phyloP scores from a whole-genome alignment of 1,140 invertebrate species.

The Marisa cornuarietis region DNA sequence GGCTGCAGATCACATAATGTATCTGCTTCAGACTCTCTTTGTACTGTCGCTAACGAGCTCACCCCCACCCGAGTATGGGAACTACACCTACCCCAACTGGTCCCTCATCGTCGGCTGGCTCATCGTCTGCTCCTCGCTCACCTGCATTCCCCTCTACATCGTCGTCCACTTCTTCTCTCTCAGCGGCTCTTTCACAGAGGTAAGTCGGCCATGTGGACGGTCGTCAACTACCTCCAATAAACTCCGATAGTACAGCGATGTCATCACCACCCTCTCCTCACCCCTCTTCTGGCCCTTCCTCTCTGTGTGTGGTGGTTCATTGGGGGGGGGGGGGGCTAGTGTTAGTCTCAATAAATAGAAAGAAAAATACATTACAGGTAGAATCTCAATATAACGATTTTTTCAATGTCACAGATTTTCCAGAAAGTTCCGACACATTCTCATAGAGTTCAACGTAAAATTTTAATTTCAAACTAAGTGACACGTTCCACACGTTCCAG shows the following conservation, averaged over 20 bases:
- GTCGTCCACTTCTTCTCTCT: constrained; percentile 67
- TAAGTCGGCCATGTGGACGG: constrained; percentile 25
- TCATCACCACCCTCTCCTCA: too few species aligned
- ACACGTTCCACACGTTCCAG: too few species aligned
- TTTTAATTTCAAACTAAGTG: too few species aligned
- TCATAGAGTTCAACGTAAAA: too few species aligned
- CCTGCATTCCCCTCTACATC: constrained; percentile 72
- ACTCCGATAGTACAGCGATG: too few species aligned
- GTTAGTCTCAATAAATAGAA: too few species aligned
- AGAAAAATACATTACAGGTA: too few species aligned
- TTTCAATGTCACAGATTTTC: too few species aligned
- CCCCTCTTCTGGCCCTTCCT: too few species aligned
- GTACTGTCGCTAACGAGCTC: constrained; percentile 44
- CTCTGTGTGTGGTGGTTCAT: background rate
- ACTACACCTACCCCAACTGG: constrained; percentile 73
- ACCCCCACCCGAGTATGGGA: constrained; percentile 46
- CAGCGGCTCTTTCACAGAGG: constrained; percentile 55
- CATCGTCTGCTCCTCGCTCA: constrained; percentile 71
- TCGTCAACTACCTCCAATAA: too few species aligned
- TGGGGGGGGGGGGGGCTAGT: background rate
- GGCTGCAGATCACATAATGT: background rate
- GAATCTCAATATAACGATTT: too few species aligned
- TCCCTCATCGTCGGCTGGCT: constrained; percentile 73
- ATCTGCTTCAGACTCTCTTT: constrained; percentile 48
- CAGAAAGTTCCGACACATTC: too few species aligned